These are phyloP conservation scores for Monomorium pharaonis DNA, from an alignment of 1,140 invertebrate species.

Conservation along the genomic window DNA sequence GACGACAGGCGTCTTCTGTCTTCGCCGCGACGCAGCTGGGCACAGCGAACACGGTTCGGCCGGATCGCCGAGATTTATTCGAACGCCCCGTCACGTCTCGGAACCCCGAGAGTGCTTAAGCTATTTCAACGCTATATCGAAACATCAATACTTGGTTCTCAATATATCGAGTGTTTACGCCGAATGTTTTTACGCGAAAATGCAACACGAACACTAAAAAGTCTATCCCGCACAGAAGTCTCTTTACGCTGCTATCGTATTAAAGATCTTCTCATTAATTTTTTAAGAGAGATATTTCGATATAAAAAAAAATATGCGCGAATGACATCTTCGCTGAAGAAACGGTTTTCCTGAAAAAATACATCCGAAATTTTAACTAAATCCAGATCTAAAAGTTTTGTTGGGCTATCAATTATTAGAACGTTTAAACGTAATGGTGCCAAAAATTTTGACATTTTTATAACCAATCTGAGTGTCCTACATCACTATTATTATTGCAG, in stretches of 20 bases:
- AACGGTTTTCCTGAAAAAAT: too few species aligned
- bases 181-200: neutral
- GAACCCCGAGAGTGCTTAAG: conserved; percentile 11
- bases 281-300: neutral
- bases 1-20: conserved; percentile 51
- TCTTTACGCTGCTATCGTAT: neutral
- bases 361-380: too few species aligned
- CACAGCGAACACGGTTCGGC: neutral
- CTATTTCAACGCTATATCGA: conserved; percentile 7
- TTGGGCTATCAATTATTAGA: too few species aligned
- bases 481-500: too few species aligned
- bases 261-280: neutral
- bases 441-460: too few species aligned
- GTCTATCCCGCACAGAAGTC: neutral
- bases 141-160: neutral
- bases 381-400: too few species aligned
- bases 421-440: too few species aligned
- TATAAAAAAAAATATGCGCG: neutral
- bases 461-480: too few species aligned
- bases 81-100: conserved; percentile 2
- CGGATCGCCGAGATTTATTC: conserved; percentile 30
- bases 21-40: conserved; percentile 50
- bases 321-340: too few species aligned
- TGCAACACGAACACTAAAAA: neutral
- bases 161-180: conserved; percentile 3